These are phyloP conservation scores for Macroramphosus scolopax DNA, from an alignment of 2,797 vertebrate genomes.

Conservation along the genomic window DNA sequence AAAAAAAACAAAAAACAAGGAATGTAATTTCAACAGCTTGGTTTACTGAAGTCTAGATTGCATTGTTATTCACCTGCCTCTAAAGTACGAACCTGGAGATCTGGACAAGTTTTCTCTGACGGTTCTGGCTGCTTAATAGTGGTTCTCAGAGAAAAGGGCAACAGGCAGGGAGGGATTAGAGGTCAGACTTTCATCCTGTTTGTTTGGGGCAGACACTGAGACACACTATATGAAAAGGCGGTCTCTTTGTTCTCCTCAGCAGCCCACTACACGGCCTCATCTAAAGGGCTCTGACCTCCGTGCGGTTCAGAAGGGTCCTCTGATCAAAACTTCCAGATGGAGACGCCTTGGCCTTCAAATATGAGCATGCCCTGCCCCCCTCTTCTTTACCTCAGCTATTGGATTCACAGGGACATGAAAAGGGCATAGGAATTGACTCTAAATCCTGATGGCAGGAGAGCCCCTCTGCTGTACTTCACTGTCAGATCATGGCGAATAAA, in stretches of 20 bases:
- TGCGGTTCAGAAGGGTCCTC: conserved; percentile 59
- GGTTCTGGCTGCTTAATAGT: conserved; percentile 45
- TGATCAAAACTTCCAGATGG: conserved; percentile 75
- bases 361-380: conserved; percentile 22
- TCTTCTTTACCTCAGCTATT: conserved; percentile 37
- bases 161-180: conserved; percentile 63
- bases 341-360: conserved; percentile 65
- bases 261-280: conserved; percentile 54
- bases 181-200: conserved; percentile 79
- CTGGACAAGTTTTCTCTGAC: conserved; percentile 37
- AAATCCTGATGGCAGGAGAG: conserved; percentile 63
- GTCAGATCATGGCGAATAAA: conserved; percentile 62
- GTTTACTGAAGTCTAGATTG: conserved; percentile 6
- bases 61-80: conserved; percentile 15
- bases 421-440: conserved; percentile 73
- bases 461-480: conserved; percentile 47
- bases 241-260: conserved; percentile 66
- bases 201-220: conserved; percentile 62
- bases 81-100: conserved; percentile 37
- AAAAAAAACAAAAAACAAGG: conserved; percentile 10
- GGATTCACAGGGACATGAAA: conserved; percentile 69
- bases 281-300: conserved; percentile 62
- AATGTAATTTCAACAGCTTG: not conserved
- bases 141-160: conserved; percentile 66
- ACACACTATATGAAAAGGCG: conserved; percentile 70